Percentiles rank a stretch among this genome's conserved stretches.
Conservation (phyloP, 2,797 vertebrate genomes). For the Halcyon leucocephala region DNA sequence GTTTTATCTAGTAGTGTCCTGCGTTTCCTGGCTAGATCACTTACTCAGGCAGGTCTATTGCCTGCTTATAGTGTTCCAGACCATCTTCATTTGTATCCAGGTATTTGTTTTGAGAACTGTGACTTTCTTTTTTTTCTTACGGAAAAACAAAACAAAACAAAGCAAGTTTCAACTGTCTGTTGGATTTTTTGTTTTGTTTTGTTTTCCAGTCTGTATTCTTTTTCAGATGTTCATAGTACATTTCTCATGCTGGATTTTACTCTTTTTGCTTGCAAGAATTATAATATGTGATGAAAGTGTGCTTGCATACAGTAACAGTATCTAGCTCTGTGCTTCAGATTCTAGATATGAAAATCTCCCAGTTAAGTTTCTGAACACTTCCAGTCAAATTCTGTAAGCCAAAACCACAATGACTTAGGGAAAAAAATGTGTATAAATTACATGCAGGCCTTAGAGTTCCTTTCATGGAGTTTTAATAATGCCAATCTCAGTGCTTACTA, state of each 20-base stretch:
- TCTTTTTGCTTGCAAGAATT: neutral
- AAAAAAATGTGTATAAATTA: neutral
- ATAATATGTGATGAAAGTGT: neutral
- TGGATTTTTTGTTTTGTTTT: neutral
- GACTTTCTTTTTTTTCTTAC: neutral
- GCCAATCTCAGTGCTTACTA: neutral
- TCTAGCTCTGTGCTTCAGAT: neutral
- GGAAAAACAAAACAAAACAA: neutral
- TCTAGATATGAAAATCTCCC: neutral
- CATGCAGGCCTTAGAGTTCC: neutral
- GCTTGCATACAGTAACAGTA: neutral
- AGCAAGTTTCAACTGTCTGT: neutral
- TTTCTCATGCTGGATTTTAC: neutral
- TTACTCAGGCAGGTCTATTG: neutral
- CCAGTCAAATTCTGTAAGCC: neutral
- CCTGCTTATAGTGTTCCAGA: neutral
- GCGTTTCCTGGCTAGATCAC: neutral
- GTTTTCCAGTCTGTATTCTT: neutral
- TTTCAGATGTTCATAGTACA: neutral
- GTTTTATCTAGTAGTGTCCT: neutral
- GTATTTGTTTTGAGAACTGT: neutral
- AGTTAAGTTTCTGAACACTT: neutral
- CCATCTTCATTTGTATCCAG: neutral
- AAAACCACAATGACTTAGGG: neutral
- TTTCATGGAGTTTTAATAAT: neutral